Base-by-base conservation (phyloP, 2,797 vertebrate species). In the Phrynocephalus guinanensis region DNA sequence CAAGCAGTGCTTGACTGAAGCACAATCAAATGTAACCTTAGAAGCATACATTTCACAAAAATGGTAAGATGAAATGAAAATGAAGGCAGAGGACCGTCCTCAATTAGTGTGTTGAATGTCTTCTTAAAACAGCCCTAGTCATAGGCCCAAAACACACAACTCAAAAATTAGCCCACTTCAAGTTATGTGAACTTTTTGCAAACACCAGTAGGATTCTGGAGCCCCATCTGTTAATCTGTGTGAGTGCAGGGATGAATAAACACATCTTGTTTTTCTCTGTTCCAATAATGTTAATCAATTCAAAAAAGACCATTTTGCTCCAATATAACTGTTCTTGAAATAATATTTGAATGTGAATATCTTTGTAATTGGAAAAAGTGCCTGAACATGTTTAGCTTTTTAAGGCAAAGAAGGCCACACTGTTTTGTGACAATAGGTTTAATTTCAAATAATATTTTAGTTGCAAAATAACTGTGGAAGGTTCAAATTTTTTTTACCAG, bases 361-460 rank as follows among this genome's bases (percentile, higher is more conserved):
- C 24, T 6, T 48, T 22, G 22, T 77, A 76, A 24, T 44, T 77
- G 44, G 44, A 26, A 48, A 76, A 11, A 76, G 22, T 44, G 38
- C 48, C 38, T 22, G 20, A 10, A 48, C 44, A 3, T 70, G 13
- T 30, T 28, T 71, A 71, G 28, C 28, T n/a, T 71, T 30, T 13
- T 11, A 71, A 10, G 5, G 70, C 9, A 30, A 70, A 15, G 20
- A n/a, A 71, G 91, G 77, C 16, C 2, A 85, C 22, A 1, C 13
- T 63, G 56, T 83, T 86, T 82, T 44, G 68, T 56, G 84, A 30
- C 24, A 8, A 0, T 70, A 18, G 7, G 78, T 86, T 89, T n/a
- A 18, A 76, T 66, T 79, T 50, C 33, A 38, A 86, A 86, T 82
- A 90, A 79, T 1, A 70, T 85, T 87, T 6, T 88, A 86, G 15